Evolutionary conservation across 2,113 vertebrate genomes (phyloP), one percentile per base, ranked within the genome.

Genomic region (Numida meleagris): DNA sequence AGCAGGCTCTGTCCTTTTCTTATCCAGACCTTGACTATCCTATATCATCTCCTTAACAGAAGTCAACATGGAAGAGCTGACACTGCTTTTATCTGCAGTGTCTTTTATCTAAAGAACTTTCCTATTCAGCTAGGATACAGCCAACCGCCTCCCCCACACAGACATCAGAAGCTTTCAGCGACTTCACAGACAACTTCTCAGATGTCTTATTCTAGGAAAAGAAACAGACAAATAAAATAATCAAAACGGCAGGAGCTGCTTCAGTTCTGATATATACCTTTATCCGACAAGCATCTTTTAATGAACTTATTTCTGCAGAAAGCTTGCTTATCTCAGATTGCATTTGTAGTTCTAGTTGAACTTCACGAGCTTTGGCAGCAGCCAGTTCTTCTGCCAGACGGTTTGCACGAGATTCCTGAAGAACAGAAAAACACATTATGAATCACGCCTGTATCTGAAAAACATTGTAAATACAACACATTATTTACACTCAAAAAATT

Each of bases 361-460:
- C 92, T 96, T 97, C 98, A 76, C 59, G 95, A 8, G 97, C 97
- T 96, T 98, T 98, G 93, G 98, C 98, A 86, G 95, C 96, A 12
- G 95, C 96, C 82, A 99, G 25, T 82, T 97, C 96, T 96, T 97
- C 97, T 94, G 96, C 97, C 94, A 98, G 96, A 94, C 90, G 88
- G 79, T 97, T 97, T 81, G 91, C 94, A 92, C 58, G 94, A 68
- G 86, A 86, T 87, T 97, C 97, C 97, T 98, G 82, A 38, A 95
- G 95, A 95, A 93, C 33, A 92, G 85, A 88, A 51, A 94, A 55
- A 48, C 51, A 58, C 24, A 90, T 76, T 90, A 36, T n/a, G 27
- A 74, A 48, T 62, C 21, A 15, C 34, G 62, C 29, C 63, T 74
- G n/a, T n/a, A 36, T 61, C 5, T 12, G 15, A 62, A 24, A 11